phyloP scores from a whole-genome alignment of 2,113 vertebrate genomes.

The Nesoenas mayeri region DNA sequence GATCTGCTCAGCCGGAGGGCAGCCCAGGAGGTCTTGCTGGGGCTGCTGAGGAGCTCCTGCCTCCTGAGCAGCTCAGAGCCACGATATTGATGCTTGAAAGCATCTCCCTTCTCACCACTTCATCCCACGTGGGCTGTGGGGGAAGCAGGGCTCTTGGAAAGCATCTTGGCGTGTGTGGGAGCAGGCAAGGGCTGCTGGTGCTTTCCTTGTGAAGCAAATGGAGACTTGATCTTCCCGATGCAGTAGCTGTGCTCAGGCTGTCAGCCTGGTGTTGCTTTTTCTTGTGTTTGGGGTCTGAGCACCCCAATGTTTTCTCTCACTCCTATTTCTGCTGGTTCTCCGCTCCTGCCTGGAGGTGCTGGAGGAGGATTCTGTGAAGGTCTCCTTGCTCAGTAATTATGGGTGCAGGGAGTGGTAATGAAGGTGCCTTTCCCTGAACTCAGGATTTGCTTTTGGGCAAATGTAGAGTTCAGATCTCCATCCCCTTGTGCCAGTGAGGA shows the following conservation, averaged over 20 bases:
- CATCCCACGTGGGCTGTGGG: background rate
- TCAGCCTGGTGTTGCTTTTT: background rate
- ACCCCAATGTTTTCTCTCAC: background rate
- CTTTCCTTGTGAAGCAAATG: background rate
- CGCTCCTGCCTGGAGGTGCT: background rate
- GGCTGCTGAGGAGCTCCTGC: background rate
- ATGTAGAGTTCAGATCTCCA: background rate
- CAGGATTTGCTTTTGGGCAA: background rate
- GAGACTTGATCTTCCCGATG: background rate
- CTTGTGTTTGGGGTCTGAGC: background rate
- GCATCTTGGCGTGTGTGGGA: background rate
- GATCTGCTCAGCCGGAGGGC: background rate
- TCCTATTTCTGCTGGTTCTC: background rate
- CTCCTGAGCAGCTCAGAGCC: background rate
- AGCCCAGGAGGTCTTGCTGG: background rate
- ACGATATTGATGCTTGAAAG: background rate
- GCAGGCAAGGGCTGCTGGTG: background rate
- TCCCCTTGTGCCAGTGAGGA: background rate
- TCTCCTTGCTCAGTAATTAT: background rate
- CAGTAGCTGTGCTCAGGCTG: background rate
- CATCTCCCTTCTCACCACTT: background rate
- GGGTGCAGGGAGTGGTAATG: background rate
- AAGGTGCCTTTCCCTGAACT: background rate
- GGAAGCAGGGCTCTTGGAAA: conserved; percentile 42
- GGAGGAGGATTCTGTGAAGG: background rate